These are phyloP conservation scores for Lethocerus indicus DNA, from an alignment of 1,140 invertebrate genomes.

Conservation along the genomic window DNA sequence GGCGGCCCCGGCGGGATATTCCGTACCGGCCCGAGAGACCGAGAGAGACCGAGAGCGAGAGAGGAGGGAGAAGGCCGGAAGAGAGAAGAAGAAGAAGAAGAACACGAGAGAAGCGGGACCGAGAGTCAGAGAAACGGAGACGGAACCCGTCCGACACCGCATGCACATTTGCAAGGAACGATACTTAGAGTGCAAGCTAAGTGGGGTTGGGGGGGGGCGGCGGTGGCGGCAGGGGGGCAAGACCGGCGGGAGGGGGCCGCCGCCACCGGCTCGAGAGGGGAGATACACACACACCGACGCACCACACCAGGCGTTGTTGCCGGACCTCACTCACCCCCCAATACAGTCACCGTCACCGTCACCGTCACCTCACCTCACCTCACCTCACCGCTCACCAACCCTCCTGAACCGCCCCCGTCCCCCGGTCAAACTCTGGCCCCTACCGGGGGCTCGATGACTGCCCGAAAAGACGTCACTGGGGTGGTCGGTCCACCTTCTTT, in stretches of 20 bases:
- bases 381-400: no score
- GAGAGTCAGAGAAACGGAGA: background rate
- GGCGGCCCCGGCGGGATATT: background rate
- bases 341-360: no score
- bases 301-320: no score
- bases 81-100: background rate
- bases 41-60: background rate
- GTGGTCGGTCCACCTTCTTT: no score
- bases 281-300: no score
- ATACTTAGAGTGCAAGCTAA: background rate
- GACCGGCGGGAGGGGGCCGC: background rate
- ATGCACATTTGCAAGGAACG: slow-evolving; percentile 3
- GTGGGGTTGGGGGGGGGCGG: background rate
- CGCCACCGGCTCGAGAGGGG: no score
- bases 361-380: no score
- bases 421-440: no score
- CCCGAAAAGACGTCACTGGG: no score
- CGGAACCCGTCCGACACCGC: background rate
- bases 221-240: background rate
- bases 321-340: no score
- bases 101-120: background rate
- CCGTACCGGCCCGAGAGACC: background rate
- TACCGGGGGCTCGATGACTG: no score
- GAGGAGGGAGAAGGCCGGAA: background rate
- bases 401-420: no score